A percentile compares a stretch with the other conserved stretches of the same genome.
Evolutionary conservation across 2,888 invertebrate species (phyloP).

Genomic region (Luperina nickerlii): DNA sequence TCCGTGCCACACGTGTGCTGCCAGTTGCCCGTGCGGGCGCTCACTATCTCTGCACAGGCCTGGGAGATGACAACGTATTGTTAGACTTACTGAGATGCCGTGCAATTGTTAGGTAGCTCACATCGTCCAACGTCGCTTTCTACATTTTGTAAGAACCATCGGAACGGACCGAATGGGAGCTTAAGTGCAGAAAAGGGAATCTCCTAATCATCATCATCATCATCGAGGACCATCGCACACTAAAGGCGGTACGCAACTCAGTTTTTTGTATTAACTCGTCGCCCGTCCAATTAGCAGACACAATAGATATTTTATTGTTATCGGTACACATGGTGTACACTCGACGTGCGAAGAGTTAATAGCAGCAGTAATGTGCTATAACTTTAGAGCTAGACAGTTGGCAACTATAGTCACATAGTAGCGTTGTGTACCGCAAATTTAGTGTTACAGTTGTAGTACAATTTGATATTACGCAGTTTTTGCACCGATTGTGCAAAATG

Average conservation of each 20-base stretch:
- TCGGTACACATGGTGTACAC: too few species aligned
- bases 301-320: too few species aligned
- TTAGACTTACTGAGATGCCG: background rate
- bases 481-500: background rate
- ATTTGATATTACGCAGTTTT: background rate
- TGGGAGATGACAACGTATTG: slow-evolving; percentile 52
- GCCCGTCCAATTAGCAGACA: too few species aligned
- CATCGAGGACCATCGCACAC: background rate
- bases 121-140: background rate
- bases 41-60: slow-evolving; percentile 97
- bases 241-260: background rate
- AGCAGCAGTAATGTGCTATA: background rate
- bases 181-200: too few species aligned
- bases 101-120: background rate
- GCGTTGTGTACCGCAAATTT: background rate
- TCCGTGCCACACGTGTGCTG: slow-evolving; percentile 95
- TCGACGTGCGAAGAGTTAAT: too few species aligned
- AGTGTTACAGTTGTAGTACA: too few species aligned
- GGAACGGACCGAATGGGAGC: too few species aligned
- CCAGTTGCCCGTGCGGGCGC: slow-evolving; percentile 98
- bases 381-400: background rate
- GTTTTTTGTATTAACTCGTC: background rate
- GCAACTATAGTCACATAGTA: background rate
- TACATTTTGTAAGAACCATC: background rate
- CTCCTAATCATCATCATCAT: too few species aligned